phyloP scores from a whole-genome alignment of 2,888 invertebrate species.

The Sphecodes monilicornis region DNA sequence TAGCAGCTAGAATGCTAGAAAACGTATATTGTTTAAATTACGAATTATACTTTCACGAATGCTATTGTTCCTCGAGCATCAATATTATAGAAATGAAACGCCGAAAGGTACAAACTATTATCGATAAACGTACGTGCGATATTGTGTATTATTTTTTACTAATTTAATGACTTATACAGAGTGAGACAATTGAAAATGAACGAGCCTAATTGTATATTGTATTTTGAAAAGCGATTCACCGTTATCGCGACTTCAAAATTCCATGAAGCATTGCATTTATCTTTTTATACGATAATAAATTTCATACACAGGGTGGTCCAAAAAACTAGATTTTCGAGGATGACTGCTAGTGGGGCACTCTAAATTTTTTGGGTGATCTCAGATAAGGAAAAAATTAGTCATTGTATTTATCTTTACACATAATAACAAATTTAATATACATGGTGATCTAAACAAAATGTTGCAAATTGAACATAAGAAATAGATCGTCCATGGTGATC shows the following conservation, averaged over 20 bases:
- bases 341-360: neutral
- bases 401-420: neutral
- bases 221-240: neutral
- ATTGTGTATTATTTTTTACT: conserved; percentile 50
- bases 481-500: no score
- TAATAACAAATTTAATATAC: neutral
- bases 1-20: neutral
- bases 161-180: conserved; percentile 44
- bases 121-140: conserved; percentile 13
- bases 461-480: neutral
- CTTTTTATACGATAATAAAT: neutral
- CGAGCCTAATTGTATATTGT: neutral
- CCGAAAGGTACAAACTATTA: conserved; percentile 35
- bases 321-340: neutral
- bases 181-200: neutral
- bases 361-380: neutral
- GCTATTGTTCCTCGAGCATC: neutral
- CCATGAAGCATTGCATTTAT: neutral
- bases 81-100: conserved; percentile 17
- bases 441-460: neutral
- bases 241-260: neutral
- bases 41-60: neutral
- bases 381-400: neutral
- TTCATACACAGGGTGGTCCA: neutral
- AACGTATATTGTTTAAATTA: neutral